phyloP scores from a whole-genome alignment of 1,140 invertebrate species.

The Drosophila ohnishii region DNA sequence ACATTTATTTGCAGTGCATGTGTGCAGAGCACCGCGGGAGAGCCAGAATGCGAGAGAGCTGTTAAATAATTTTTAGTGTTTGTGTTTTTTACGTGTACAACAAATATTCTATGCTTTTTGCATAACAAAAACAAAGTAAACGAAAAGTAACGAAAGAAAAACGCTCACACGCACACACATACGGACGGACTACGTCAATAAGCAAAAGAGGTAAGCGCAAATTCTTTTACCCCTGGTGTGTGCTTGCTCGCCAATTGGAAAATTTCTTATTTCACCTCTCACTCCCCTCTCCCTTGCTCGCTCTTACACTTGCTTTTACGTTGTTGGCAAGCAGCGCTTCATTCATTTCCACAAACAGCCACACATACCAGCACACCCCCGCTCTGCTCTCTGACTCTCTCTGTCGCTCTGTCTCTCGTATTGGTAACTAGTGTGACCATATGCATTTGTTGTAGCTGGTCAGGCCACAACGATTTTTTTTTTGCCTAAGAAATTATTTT shows the following conservation, averaged over 20 bases:
- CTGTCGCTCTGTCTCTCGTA: constrained; percentile 32
- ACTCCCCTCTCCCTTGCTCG: constrained; percentile 24
- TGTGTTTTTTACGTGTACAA: constrained; percentile 52
- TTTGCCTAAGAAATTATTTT: constrained; percentile 32
- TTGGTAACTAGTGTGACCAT: constrained; percentile 68
- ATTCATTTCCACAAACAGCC: constrained; percentile 50
- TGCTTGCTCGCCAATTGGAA: constrained; percentile 70
- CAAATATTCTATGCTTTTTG: constrained; percentile 61
- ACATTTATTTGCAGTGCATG: constrained; percentile 41
- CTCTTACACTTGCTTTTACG: constrained; percentile 54
- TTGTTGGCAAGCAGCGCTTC: constrained; percentile 57
- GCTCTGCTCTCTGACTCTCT: constrained; percentile 30
- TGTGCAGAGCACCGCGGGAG: constrained; percentile 20
- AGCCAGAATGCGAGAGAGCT: constrained; percentile 16
- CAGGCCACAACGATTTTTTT: constrained; percentile 47
- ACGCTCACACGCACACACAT: constrained; percentile 41
- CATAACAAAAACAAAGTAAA: constrained; percentile 69
- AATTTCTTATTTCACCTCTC: constrained; percentile 64
- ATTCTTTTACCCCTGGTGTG: constrained; percentile 48
- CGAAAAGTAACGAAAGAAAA: constrained; percentile 26
- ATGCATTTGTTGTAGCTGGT: constrained; percentile 67
- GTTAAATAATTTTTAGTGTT: constrained; percentile 60
- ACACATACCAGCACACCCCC: constrained; percentile 38
- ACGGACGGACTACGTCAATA: constrained; percentile 72
- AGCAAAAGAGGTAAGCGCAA: constrained; percentile 69